These are phyloP conservation scores for Prietella phreatophila DNA, from an alignment of 2,113 vertebrate genomes.

Conservation along the genomic window DNA sequence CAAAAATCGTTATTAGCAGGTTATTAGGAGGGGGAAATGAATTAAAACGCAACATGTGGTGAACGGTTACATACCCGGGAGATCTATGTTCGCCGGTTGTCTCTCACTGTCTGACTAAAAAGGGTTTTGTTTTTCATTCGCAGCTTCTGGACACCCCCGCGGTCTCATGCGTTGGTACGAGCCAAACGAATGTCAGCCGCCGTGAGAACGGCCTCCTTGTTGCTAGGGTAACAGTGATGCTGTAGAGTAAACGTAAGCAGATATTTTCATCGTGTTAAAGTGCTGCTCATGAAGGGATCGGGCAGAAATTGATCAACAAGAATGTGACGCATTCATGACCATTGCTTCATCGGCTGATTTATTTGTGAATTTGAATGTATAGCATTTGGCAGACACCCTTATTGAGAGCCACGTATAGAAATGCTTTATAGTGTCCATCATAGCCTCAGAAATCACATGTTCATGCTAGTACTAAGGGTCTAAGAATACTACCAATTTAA, in stretches of 20 bases:
- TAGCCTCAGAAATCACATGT: not conserved
- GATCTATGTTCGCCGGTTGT: not conserved
- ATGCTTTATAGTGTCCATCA: not conserved
- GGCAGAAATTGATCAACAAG: not conserved
- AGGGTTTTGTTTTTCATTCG: not conserved
- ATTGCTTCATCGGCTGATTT: not conserved
- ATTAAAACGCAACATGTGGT: not conserved
- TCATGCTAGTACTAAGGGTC: not conserved
- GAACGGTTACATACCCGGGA: not conserved
- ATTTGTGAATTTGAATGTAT: not conserved
- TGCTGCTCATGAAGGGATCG: conserved; percentile 16
- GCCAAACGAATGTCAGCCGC: conserved; percentile 41
- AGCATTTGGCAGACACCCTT: not conserved
- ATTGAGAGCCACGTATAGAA: not conserved
- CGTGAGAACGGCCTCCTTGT: conserved; percentile 41
- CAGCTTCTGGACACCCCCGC: conserved; percentile 8
- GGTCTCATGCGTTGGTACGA: conserved; percentile 17
- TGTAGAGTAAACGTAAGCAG: conserved; percentile 47
- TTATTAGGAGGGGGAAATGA: not conserved
- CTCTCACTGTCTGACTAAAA: not conserved
- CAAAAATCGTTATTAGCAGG: too few species aligned
- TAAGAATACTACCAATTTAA: not conserved
- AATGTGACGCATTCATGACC: not conserved
- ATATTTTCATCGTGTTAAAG: conserved; percentile 31
- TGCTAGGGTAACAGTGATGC: conserved; percentile 48